These are phyloP conservation scores for Drosophila mauritiana DNA, from an alignment of 1,140 invertebrate species.

Conservation along the genomic window DNA sequence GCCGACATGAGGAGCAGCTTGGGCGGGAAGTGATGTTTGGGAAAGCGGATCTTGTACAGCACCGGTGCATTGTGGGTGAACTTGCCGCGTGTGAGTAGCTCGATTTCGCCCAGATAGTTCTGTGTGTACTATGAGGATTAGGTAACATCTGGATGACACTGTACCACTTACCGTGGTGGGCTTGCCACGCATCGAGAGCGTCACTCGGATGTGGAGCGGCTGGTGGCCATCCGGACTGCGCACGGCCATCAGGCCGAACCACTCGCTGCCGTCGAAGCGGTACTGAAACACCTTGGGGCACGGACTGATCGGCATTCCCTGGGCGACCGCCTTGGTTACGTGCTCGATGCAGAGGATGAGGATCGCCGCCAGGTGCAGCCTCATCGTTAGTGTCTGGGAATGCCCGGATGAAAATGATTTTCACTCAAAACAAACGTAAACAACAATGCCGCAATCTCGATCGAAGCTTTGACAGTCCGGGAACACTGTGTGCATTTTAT, in stretches of 20 bases:
- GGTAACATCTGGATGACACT: background rate
- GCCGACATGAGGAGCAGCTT: slow-evolving; percentile 71
- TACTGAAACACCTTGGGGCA: slow-evolving; percentile 83
- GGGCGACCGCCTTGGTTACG: slow-evolving; percentile 45
- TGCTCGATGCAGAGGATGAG: slow-evolving; percentile 61
- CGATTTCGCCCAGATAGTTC: slow-evolving; percentile 81
- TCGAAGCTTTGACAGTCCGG: background rate
- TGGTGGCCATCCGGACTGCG: slow-evolving; percentile 62
- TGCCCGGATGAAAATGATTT: background rate
- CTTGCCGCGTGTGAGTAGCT: slow-evolving; percentile 74
- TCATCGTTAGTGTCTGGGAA: slow-evolving; percentile 24
- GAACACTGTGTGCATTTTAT: background rate
- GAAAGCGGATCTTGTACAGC: slow-evolving; percentile 77
- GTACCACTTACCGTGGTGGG: slow-evolving; percentile 67
- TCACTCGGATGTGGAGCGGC: slow-evolving; percentile 70
- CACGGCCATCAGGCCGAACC: slow-evolving; percentile 76
- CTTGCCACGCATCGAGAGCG: slow-evolving; percentile 80
- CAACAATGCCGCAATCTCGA: slow-evolving; percentile 1
- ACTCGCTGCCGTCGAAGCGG: slow-evolving; percentile 75
- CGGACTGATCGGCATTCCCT: slow-evolving; percentile 76
- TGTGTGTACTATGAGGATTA: slow-evolving; percentile 1
- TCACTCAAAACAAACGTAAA: background rate
- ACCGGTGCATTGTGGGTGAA: slow-evolving; percentile 60
- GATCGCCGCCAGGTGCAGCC: slow-evolving; percentile 45
- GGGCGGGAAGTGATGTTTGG: slow-evolving; percentile 74